Evolutionary conservation across 2,113 vertebrate species (phyloP).

Genomic region (Mobula birostris): DNA sequence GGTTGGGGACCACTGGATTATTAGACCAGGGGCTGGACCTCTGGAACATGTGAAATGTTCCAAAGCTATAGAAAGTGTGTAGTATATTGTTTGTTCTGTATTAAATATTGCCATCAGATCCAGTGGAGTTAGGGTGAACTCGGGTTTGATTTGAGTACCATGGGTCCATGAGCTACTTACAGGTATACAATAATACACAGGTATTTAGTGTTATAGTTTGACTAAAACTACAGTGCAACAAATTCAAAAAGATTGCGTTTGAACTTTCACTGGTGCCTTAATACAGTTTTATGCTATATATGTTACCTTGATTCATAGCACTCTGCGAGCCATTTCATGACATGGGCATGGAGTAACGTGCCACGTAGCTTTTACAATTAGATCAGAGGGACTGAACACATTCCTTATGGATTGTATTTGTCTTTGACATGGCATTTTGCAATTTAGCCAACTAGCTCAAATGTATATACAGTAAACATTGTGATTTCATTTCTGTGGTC

Average conservation of each 20-base stretch:
- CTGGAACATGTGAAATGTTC: not conserved
- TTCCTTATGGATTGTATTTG: not conserved
- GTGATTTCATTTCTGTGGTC: not conserved
- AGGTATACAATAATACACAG: not conserved
- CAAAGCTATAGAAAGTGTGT: not conserved
- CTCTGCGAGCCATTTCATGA: not conserved
- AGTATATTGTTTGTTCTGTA: not conserved
- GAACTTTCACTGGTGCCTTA: not conserved
- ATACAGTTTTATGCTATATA: not conserved
- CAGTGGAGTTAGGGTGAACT: not conserved
- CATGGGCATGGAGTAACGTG: not conserved
- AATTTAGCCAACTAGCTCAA: not conserved
- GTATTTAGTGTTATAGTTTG: not conserved
- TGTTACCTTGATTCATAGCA: not conserved
- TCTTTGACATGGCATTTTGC: not conserved
- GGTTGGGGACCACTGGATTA: no score
- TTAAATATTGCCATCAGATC: not conserved
- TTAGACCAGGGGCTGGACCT: not conserved
- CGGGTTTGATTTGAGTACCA: not conserved
- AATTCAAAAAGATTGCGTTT: not conserved
- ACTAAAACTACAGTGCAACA: not conserved
- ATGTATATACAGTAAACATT: not conserved
- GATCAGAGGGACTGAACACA: not conserved
- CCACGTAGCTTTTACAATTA: not conserved
- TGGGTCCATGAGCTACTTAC: no score